A percentile compares a stretch with the other conserved stretches of the same genome.
phyloP scores from a whole-genome alignment of 2,797 vertebrate genomes.

The Champsocephalus gunnari region DNA sequence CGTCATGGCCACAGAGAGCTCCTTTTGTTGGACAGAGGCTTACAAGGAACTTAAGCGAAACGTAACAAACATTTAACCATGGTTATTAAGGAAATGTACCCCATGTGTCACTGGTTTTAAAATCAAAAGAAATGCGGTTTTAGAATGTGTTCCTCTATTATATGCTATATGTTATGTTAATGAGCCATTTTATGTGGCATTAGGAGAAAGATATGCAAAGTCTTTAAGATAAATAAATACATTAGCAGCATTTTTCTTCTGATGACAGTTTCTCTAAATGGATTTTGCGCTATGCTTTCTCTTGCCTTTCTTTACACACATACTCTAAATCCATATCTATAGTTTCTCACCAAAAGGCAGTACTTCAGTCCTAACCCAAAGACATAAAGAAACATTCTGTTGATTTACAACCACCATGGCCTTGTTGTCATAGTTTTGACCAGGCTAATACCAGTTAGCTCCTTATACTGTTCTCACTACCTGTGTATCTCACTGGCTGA shows the following conservation, averaged over 20 bases:
- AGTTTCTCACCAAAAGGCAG: slow-evolving; percentile 3
- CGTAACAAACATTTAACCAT: slow-evolving; percentile 60
- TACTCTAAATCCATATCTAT: neutral
- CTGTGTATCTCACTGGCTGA: neutral
- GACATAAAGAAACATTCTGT: neutral
- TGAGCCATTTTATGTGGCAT: slow-evolving; percentile 27
- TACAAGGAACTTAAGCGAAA: slow-evolving; percentile 57
- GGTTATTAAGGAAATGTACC: slow-evolving; percentile 47
- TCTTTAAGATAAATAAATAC: neutral
- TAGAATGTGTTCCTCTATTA: slow-evolving; percentile 36
- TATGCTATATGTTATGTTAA: slow-evolving; percentile 26
- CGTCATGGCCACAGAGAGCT: slow-evolving; percentile 56
- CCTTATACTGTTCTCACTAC: neutral
- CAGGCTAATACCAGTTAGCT: neutral
- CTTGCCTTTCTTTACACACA: neutral
- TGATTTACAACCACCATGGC: neutral
- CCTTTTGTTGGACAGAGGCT: slow-evolving; percentile 55
- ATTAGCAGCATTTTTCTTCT: neutral
- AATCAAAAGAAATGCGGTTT: slow-evolving; percentile 21
- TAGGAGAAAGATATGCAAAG: slow-evolving; percentile 26
- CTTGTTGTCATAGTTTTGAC: slow-evolving; percentile 9
- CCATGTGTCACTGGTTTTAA: slow-evolving; percentile 57
- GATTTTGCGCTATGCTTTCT: slow-evolving; percentile 4
- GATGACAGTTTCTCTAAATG: neutral
- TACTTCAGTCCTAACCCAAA: neutral